phyloP scores from a whole-genome alignment of 1,140 invertebrate genomes.

The Cydia pomonella region DNA sequence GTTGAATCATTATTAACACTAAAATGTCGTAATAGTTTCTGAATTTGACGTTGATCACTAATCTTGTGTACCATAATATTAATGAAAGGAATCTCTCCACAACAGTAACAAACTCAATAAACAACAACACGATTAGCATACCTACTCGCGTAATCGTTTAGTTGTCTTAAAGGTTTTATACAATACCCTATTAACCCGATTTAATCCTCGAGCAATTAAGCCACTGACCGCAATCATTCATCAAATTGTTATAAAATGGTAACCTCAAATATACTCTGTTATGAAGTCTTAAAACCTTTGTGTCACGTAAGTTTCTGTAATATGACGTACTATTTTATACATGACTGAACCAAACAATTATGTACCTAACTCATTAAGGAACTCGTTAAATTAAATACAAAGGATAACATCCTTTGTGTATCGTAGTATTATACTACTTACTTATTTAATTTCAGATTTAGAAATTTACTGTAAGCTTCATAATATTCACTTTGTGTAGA shows the following conservation, averaged over 20 bases:
- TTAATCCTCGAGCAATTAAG: slow-evolving; percentile 22
- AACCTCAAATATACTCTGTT: not conserved
- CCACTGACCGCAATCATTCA: slow-evolving; percentile 27
- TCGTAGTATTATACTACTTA: not conserved
- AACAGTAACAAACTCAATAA: not conserved
- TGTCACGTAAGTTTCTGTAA: not conserved
- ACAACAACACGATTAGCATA: slow-evolving; percentile 15
- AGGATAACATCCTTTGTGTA: not conserved
- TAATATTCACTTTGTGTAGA: not conserved
- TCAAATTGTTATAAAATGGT: not conserved
- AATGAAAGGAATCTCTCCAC: slow-evolving; percentile 4
- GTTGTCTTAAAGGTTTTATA: slow-evolving; percentile 27
- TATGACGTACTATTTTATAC: not conserved
- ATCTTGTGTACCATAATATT: not conserved
- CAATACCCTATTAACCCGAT: slow-evolving; percentile 29
- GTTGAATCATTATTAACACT: no score
- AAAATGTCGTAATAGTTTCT: no score
- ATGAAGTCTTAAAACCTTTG: not conserved
- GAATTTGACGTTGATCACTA: no score
- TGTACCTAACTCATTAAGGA: slow-evolving; percentile 7
- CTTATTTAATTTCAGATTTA: not conserved
- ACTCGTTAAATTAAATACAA: slow-evolving; percentile 15
- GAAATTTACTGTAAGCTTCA: not conserved
- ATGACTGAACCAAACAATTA: not conserved
- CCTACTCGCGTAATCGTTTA: slow-evolving; percentile 25